Conservation (phyloP, 2,797 vertebrate genomes). For the Pogonophryne albipinna region DNA sequence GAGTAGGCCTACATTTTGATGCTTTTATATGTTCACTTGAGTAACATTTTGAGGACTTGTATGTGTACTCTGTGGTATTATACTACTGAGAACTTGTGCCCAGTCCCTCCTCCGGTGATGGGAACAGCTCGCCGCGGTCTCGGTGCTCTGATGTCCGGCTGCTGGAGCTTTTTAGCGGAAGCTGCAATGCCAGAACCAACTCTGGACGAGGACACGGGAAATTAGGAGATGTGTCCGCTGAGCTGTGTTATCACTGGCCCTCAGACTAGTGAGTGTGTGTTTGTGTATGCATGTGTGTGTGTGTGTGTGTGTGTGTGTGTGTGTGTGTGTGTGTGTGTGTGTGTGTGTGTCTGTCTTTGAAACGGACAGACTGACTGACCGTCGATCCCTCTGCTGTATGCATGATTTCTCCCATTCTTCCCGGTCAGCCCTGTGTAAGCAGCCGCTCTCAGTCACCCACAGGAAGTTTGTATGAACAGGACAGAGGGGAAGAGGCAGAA, state of each 20-base stretch:
- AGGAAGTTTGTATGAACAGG: slow-evolving; percentile 64
- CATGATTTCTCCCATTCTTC: slow-evolving; percentile 83
- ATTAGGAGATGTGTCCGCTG: slow-evolving; percentile 63
- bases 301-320: too few relatives aligned
- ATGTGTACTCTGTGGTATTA: too few relatives aligned
- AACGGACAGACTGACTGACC: slow-evolving; percentile 66
- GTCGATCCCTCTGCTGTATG: slow-evolving; percentile 74
- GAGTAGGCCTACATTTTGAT: too few relatives aligned
- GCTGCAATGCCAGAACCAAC: slow-evolving; percentile 82
- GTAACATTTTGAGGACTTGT: too few relatives aligned
- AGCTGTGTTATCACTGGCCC: slow-evolving; percentile 80
- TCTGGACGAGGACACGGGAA: slow-evolving; percentile 77
- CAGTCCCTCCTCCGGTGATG: slow-evolving; percentile 32
- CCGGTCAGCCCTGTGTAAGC: slow-evolving; percentile 76
- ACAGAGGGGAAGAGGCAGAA: slow-evolving; percentile 20
- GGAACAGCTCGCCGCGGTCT: slow-evolving; percentile 72
- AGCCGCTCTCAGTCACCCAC: slow-evolving; percentile 61
- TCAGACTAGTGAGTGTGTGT: slow-evolving; percentile 67
- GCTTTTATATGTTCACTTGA: too few relatives aligned
- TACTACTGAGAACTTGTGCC: too few relatives aligned
- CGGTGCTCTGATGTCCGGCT: slow-evolving; percentile 67
- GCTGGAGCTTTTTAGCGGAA: slow-evolving; percentile 71
- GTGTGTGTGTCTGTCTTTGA: slow-evolving; percentile 59
- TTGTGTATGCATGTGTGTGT: slow-evolving; percentile 63
- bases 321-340: too few relatives aligned